Evolutionary conservation across 2,888 invertebrate species (phyloP).

Genomic region (Agapetus fuscipes): DNA sequence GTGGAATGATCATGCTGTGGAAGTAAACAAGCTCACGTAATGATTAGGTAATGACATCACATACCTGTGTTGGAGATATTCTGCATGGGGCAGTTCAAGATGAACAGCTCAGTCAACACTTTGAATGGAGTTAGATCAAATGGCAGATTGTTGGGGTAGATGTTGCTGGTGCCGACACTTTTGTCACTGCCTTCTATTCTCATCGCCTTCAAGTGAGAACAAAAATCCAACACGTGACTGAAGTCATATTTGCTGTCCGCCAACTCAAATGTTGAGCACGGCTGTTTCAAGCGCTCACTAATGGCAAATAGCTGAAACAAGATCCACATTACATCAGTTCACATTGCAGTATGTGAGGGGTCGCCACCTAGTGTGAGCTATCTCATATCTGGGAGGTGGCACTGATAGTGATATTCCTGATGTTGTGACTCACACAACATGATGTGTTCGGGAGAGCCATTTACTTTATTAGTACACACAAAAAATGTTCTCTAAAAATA

Average conservation of each 20-base stretch:
- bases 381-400: no score
- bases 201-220: conserved; percentile 61
- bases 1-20: no score
- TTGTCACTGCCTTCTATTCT: conserved; percentile 57
- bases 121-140: conserved; percentile 83
- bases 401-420: neutral
- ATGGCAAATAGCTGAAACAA: conserved; percentile 75
- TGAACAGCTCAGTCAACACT: conserved; percentile 56
- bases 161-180: conserved; percentile 71
- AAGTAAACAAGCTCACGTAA: no score
- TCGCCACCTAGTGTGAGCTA: no score
- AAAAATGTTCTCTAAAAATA: no score
- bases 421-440: no score
- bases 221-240: conserved; percentile 84
- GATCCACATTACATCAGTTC: no score
- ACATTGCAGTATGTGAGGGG: no score
- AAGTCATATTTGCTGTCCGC: conserved; percentile 77
- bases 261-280: conserved; percentile 72
- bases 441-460: no score
- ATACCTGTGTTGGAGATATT: conserved; percentile 55
- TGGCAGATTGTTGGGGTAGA: conserved; percentile 66
- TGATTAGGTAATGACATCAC: no score
- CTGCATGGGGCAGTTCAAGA: conserved; percentile 58
- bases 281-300: conserved; percentile 75
- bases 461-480: no score